phyloP scores from a whole-genome alignment of 2,797 vertebrate genomes.

The Coranthus polyacanthus region DNA sequence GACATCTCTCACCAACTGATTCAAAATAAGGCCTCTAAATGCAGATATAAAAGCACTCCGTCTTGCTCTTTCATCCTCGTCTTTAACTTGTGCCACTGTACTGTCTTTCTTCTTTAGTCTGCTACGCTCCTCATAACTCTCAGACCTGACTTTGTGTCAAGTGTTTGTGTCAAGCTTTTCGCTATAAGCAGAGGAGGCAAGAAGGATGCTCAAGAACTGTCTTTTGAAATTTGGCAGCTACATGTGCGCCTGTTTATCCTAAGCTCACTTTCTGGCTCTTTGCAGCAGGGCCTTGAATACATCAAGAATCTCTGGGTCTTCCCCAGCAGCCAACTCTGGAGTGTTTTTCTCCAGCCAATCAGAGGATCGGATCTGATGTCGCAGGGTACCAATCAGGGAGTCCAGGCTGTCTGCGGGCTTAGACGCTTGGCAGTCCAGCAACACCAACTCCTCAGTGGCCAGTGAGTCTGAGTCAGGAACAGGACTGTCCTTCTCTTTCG shows the following conservation, averaged over 20 bases:
- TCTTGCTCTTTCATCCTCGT: conserved; percentile 3
- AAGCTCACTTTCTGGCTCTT: conserved; percentile 81
- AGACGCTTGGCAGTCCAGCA: conserved; percentile 78
- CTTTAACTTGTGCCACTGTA: not conserved
- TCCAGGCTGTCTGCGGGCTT: conserved; percentile 76
- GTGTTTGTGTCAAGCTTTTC: conserved; percentile 33
- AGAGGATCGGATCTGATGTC: conserved; percentile 89
- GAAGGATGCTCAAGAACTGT: conserved; percentile 24
- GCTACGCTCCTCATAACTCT: conserved; percentile 23
- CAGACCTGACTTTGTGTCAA: conserved; percentile 38
- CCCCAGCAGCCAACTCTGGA: conserved; percentile 83
- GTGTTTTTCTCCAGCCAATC: conserved; percentile 91
- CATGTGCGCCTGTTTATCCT: conserved; percentile 27
- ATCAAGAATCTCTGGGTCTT: conserved; percentile 85
- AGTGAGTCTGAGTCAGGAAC: conserved; percentile 60
- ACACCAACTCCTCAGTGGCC: conserved; percentile 72
- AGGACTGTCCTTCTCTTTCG: conserved; percentile 60
- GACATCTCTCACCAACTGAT: conserved; percentile 20
- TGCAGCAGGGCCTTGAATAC: conserved; percentile 86
- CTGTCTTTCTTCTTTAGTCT: conserved; percentile 8
- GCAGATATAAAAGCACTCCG: conserved; percentile 2
- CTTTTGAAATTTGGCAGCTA: conserved; percentile 52
- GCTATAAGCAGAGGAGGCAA: conserved; percentile 15
- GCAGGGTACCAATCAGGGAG: conserved; percentile 89
- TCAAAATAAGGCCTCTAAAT: conserved; percentile 51